Conservation (phyloP, 2,888 invertebrate species). For the Tipula vernalis region DNA sequence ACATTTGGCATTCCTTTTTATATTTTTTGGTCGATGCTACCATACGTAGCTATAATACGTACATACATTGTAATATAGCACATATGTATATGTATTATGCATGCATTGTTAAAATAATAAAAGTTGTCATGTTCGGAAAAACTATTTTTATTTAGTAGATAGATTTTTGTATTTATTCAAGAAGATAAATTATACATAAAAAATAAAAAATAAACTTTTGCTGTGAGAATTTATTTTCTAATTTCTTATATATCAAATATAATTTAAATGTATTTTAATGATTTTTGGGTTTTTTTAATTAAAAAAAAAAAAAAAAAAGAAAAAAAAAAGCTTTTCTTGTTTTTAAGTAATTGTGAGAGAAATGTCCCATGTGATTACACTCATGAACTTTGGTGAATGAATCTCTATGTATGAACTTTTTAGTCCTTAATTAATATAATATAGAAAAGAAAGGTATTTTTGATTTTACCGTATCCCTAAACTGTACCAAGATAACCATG, state of each 20-base stretch:
- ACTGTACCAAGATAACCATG: background rate
- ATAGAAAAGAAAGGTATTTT: background rate
- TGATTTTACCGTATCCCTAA: background rate
- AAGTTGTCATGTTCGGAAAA: conserved; percentile 4
- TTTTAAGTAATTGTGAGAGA: background rate
- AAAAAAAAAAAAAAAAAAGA: background rate
- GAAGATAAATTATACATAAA: background rate
- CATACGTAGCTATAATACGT: background rate
- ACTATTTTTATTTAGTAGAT: background rate
- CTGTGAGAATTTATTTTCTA: background rate
- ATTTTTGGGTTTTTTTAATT: background rate
- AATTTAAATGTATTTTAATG: conserved; percentile 4
- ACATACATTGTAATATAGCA: background rate
- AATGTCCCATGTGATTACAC: background rate
- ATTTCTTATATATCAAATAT: background rate
- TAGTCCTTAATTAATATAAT: background rate
- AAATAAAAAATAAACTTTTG: background rate
- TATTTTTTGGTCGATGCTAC: background rate
- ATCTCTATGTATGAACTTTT: background rate
- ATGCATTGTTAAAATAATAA: background rate
- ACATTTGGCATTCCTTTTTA: conserved; percentile 11
- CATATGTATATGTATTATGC: background rate
- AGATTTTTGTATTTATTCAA: conserved; percentile 4
- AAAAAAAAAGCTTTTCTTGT: background rate
- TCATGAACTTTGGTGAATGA: background rate